Percentiles rank a stretch among this genome's conserved stretches.
These are phyloP conservation scores for Ophioninae sp. DNA, from an alignment of 2,888 invertebrate genomes.

Conservation along the genomic window DNA sequence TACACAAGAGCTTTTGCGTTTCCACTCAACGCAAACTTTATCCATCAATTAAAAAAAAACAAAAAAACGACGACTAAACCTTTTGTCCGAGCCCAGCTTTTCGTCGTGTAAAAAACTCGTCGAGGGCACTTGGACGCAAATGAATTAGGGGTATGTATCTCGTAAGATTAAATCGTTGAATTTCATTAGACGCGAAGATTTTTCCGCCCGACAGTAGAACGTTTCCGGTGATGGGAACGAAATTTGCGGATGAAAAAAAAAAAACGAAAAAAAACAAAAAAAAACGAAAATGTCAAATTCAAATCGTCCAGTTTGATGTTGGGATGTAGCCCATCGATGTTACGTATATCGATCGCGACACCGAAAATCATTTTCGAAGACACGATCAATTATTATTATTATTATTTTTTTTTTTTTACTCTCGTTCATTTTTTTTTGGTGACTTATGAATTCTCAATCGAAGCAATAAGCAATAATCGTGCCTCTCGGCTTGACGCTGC, in stretches of 20 bases:
- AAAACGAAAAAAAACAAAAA: not conserved
- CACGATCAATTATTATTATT: not conserved
- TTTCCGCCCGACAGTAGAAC: not conserved
- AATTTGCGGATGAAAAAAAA: not conserved
- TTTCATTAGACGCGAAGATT: constrained; percentile 20
- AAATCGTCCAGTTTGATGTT: not conserved
- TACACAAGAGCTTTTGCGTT: not conserved
- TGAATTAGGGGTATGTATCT: not conserved
- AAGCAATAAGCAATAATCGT: constrained; percentile 62
- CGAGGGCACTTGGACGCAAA: not conserved
- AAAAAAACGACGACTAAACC: not conserved
- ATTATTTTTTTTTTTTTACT: not conserved
- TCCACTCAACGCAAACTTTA: not conserved
- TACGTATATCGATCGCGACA: constrained; percentile 16
- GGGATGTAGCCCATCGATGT: not conserved
- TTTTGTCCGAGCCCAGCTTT: not conserved
- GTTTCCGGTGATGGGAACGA: not conserved
- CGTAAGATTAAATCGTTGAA: constrained; percentile 41
- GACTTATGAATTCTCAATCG: constrained; percentile 14
- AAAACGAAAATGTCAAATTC: not conserved
- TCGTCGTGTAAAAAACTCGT: not conserved
- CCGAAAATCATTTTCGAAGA: constrained; percentile 4
- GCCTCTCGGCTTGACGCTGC: constrained; percentile 58
- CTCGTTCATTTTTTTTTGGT: not conserved
- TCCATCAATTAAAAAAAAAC: not conserved